Conservation (phyloP, 2,113 vertebrate species). For the Pseudorectes ferrugineus region DNA sequence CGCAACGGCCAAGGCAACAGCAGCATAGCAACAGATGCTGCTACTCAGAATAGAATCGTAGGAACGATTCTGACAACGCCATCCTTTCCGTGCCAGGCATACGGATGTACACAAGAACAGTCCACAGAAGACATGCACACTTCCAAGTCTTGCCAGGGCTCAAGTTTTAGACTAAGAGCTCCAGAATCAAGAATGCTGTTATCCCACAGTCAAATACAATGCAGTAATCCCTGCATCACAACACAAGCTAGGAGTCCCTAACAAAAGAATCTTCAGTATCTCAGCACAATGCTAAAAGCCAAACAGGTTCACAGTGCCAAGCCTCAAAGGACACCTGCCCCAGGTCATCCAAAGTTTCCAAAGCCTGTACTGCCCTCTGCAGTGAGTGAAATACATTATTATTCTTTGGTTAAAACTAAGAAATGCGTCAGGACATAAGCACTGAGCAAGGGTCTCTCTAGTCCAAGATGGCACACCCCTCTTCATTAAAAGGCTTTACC, state of each 20-base stretch:
- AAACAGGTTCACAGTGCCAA: background rate
- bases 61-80: background rate
- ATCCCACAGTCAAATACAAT: background rate
- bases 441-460: background rate
- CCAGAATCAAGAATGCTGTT: background rate
- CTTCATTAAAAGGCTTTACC: background rate
- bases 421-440: background rate
- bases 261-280: background rate
- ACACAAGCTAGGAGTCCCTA: background rate
- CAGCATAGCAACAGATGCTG: conserved; percentile 41
- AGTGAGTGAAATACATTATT: background rate
- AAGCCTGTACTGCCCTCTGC: fast-evolving
- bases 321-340: background rate
- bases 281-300: background rate
- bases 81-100: background rate
- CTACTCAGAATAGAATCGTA: conserved; percentile 12
- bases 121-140: background rate
- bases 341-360: background rate
- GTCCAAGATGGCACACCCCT: background rate
- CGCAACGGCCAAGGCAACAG: conserved; percentile 40
- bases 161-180: background rate
- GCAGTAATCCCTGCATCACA: background rate
- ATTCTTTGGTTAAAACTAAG: background rate
- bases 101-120: background rate
- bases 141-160: background rate